Percentiles rank a stretch among this genome's conserved stretches.
Evolutionary conservation across 2,888 invertebrate genomes (phyloP).

Genomic region (Spialia ferax): DNA sequence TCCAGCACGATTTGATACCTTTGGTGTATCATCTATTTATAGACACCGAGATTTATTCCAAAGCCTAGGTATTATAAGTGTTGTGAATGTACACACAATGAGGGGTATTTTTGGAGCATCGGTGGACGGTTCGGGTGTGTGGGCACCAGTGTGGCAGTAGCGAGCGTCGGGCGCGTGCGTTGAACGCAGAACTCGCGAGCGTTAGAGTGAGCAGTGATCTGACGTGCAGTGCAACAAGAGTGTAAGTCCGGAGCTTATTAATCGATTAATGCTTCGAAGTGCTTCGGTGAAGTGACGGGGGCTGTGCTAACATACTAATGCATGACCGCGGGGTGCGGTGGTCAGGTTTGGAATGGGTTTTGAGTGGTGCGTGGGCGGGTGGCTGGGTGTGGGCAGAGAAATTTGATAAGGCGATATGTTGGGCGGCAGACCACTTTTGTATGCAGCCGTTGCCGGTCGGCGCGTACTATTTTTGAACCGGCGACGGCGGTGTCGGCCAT

Average conservation of each 20-base stretch:
- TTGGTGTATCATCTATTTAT: slow-evolving; percentile 64
- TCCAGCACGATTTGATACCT: slow-evolving; percentile 54
- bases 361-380: slow-evolving; percentile 65
- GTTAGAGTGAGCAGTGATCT: slow-evolving; percentile 61
- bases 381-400: slow-evolving; percentile 76
- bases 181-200: slow-evolving; percentile 55
- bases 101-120: slow-evolving; percentile 77
- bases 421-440: slow-evolving; percentile 79
- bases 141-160: slow-evolving; percentile 66
- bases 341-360: slow-evolving; percentile 52
- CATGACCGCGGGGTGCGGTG: slow-evolving; percentile 62
- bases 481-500: slow-evolving; percentile 61
- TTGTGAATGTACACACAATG: slow-evolving; percentile 79
- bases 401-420: slow-evolving; percentile 82
- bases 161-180: slow-evolving; percentile 66
- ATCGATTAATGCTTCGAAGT: slow-evolving; percentile 72
- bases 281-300: slow-evolving; percentile 59
- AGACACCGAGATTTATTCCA: slow-evolving; percentile 72
- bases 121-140: slow-evolving; percentile 61
- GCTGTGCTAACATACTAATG: slow-evolving; percentile 82
- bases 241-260: slow-evolving; percentile 78
- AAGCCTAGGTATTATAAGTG: slow-evolving; percentile 76
- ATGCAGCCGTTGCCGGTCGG: slow-evolving; percentile 70
- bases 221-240: slow-evolving; percentile 58
- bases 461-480: slow-evolving; percentile 78